Evolutionary conservation across 2,113 vertebrate species (phyloP), one percentile per base, ranked within the genome.

Genomic region (Ondatra zibethicus): DNA sequence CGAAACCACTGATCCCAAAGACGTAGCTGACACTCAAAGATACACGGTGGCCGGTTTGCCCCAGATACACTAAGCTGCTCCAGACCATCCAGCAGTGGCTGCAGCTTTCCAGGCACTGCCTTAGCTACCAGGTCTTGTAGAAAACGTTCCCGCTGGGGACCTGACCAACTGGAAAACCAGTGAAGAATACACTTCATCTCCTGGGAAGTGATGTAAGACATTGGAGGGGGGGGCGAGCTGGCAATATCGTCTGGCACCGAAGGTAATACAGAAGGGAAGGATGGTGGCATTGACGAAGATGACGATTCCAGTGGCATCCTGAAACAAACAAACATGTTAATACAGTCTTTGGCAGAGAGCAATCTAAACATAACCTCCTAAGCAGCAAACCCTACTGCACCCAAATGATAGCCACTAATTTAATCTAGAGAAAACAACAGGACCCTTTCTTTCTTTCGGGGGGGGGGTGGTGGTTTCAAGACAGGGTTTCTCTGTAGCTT

Each of bases 1-100:
- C 99, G 99, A 96, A 99, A 99, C 99, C 99, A 99, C 98, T 99
- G 99, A 93, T 98, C 99, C 99, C 99, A 99, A 93, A 99, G 98
- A 50, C 99, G 98, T 45, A 99, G 98, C 97, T 99, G 99, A 97
- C 99, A 99, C 89, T 99, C 99, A 97, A 99, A 99, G 96, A 99
- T 99, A 70, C 99, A 99, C 11, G 99, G 98, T 50, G 98, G 98
- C 97, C 99, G 99, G 14, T 94, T 84, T 47, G 86, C 33, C 29
- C 97, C 92, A 76, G 97, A 97, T 2, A 98, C 94, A 63, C 95
- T 97, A 72, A 99, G 99, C 45, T 98, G 98, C 36, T 98, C 99
- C 94, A 99, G 98, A 80, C 99, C 98, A 36, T 99, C 99, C 36
- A 99, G 96, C 42, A 99, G 98, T 84, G 99, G 98, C 93, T 99